These are phyloP conservation scores for Brienomyrus brachyistius DNA, from an alignment of 2,113 vertebrate genomes.

Conservation along the genomic window DNA sequence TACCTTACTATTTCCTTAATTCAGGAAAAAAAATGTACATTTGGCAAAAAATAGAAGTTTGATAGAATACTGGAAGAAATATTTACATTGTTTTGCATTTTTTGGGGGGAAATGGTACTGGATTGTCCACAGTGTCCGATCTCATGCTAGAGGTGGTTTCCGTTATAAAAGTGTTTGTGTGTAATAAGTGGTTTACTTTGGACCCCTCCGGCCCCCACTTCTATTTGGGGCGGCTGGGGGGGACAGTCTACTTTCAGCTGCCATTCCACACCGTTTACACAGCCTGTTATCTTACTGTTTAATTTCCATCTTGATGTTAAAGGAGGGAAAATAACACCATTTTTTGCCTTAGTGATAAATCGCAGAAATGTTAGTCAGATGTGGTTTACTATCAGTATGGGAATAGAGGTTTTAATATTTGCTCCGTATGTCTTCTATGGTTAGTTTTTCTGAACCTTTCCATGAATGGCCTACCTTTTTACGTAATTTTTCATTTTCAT, in stretches of 20 bases:
- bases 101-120: not conserved
- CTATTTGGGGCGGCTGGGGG: not conserved
- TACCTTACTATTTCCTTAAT: not conserved
- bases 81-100: not conserved
- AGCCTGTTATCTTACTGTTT: not conserved
- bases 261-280: not conserved
- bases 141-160: not conserved
- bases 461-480: not conserved
- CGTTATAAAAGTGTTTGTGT: not conserved
- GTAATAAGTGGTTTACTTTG: not conserved
- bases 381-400: not conserved
- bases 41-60: not conserved
- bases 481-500: not conserved
- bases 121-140: not conserved
- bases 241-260: not conserved
- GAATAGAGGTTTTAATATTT: slow-evolving; percentile 1
- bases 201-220: not conserved
- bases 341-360: slow-evolving; percentile 5
- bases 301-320: not conserved
- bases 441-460: not conserved
- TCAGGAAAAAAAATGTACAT: not conserved
- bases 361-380: not conserved
- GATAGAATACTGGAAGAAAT: not conserved
- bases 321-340: not conserved
- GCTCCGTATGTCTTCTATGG: not conserved